phyloP scores from a whole-genome alignment of 2,113 vertebrate genomes.

The Odontophorus gujanensis region DNA sequence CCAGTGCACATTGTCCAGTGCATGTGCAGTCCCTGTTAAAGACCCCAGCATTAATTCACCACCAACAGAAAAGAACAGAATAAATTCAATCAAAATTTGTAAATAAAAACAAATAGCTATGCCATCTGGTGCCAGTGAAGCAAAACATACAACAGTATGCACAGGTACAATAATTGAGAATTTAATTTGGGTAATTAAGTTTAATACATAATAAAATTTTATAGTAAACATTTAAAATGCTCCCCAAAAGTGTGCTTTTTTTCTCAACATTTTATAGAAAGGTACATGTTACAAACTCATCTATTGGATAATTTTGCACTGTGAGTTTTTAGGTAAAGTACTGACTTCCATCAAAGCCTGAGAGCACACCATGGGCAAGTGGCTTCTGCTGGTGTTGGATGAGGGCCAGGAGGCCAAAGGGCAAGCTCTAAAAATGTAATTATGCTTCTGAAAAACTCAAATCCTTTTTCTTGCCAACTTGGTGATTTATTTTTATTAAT shows the following conservation, averaged over 20 bases:
- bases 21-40: neutral
- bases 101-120: neutral
- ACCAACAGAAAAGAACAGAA: neutral
- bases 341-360: neutral
- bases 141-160: neutral
- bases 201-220: constrained; percentile 45
- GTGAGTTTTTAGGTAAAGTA: neutral
- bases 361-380: neutral
- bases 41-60: neutral
- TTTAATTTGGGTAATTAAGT: constrained; percentile 46
- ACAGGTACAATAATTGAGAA: constrained; percentile 1
- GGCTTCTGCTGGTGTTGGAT: neutral
- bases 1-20: neutral
- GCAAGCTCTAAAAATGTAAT: neutral
- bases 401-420: neutral
- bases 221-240: constrained; percentile 30
- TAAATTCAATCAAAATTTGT: constrained; percentile 6
- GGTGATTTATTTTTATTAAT: neutral
- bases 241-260: constrained; percentile 48
- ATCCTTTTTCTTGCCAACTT: neutral
- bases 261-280: neutral
- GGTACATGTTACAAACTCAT: neutral
- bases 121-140: neutral
- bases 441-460: neutral
- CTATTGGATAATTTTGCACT: neutral